Evolutionary conservation across 2,113 vertebrate genomes (phyloP).

Genomic region (Cheilinus undulatus): DNA sequence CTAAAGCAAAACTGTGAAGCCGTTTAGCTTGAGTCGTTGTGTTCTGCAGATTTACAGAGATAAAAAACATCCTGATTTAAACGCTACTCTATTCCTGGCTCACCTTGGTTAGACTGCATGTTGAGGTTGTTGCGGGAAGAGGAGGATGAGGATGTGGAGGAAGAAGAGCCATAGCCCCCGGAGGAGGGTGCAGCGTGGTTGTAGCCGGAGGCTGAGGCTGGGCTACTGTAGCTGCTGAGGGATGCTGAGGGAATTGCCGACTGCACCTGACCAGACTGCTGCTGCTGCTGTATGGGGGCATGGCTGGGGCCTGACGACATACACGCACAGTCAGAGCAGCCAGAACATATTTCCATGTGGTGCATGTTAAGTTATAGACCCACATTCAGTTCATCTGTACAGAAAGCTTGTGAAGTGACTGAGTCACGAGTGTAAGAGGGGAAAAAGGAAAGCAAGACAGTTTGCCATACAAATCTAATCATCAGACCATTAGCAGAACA

Average conservation of each 20-base stretch:
- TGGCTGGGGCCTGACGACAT: slow-evolving; percentile 88
- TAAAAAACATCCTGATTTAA: background rate
- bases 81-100: slow-evolving; percentile 55
- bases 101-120: slow-evolving; percentile 95
- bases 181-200: slow-evolving; percentile 88
- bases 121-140: slow-evolving; percentile 94
- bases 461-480: slow-evolving; percentile 16
- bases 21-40: background rate
- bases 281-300: slow-evolving; percentile 89
- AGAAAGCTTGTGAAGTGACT: slow-evolving; percentile 18
- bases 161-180: slow-evolving; percentile 89
- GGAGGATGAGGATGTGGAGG: slow-evolving; percentile 73
- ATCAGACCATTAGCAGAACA: slow-evolving; percentile 12
- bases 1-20: background rate
- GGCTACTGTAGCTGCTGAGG: slow-evolving; percentile 87
- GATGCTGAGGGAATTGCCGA: slow-evolving; percentile 87
- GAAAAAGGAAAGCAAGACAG: slow-evolving; percentile 4
- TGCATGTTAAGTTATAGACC: slow-evolving; percentile 34
- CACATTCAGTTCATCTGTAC: slow-evolving; percentile 80
- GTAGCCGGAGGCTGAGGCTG: slow-evolving; percentile 85
- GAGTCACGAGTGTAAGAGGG: background rate
- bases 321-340: slow-evolving; percentile 76
- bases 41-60: background rate
- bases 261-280: slow-evolving; percentile 86
- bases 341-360: slow-evolving; percentile 33